These are phyloP conservation scores for Hyposoter didymator DNA, from an alignment of 2,888 invertebrate genomes.

Conservation along the genomic window DNA sequence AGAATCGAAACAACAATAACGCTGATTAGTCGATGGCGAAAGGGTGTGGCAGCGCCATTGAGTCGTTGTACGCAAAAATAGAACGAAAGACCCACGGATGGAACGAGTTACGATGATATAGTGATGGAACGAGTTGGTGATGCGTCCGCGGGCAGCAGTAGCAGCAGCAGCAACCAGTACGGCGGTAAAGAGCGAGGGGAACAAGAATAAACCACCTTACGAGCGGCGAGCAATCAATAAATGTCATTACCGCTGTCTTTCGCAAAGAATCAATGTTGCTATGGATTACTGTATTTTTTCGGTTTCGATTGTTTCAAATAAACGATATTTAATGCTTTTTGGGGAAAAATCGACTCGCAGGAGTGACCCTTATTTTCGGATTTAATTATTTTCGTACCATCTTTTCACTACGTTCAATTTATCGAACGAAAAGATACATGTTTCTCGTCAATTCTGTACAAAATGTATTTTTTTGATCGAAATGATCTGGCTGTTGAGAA, in stretches of 20 bases:
- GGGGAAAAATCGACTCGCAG: background rate
- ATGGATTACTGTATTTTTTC: background rate
- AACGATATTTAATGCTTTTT: background rate
- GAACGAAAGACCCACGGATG: slow-evolving; percentile 70
- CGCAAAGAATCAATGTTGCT: slow-evolving; percentile 45
- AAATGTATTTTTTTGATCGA: slow-evolving; percentile 22
- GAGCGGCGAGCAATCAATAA: slow-evolving; percentile 83
- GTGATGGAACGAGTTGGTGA: slow-evolving; percentile 39
- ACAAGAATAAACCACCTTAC: slow-evolving; percentile 83
- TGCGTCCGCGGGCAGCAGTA: slow-evolving; percentile 51
- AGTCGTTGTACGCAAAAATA: slow-evolving; percentile 83
- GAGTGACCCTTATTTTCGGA: background rate
- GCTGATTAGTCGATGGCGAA: slow-evolving; percentile 83
- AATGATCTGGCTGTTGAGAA: slow-evolving; percentile 5
- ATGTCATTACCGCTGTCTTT: slow-evolving; percentile 74
- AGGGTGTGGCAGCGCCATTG: slow-evolving; percentile 84
- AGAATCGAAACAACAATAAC: slow-evolving; percentile 82
- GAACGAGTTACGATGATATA: slow-evolving; percentile 4
- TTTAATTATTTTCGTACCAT: background rate
- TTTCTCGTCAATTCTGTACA: slow-evolving; percentile 7
- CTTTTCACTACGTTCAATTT: background rate
- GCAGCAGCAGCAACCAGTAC: slow-evolving; percentile 47
- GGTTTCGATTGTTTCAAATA: background rate
- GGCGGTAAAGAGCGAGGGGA: slow-evolving; percentile 30
- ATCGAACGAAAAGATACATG: background rate